A percentile compares a stretch with the other conserved stretches of the same genome.
phyloP scores from a whole-genome alignment of 2,113 vertebrate genomes.

The Orientallactaga bullata region DNA sequence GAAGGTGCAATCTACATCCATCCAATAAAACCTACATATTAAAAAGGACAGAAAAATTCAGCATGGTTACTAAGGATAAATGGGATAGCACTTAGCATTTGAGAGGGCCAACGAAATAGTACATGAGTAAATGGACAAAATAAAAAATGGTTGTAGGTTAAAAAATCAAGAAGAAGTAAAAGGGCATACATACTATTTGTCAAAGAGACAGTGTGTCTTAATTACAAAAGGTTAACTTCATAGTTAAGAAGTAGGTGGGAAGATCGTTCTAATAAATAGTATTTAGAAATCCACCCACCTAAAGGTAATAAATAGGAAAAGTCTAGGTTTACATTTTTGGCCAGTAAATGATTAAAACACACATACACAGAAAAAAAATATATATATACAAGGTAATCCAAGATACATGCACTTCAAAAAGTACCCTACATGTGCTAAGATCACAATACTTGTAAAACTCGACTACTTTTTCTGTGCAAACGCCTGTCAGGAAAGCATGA shows the following conservation, averaged over 20 bases:
- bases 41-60: conserved; percentile 88
- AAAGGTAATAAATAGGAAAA: background rate
- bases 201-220: conserved; percentile 79
- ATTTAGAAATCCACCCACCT: conserved; percentile 12
- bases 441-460: too few species aligned
- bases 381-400: background rate
- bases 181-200: conserved; percentile 77
- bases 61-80: conserved; percentile 87
- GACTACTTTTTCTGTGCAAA: background rate
- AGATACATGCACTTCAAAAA: background rate
- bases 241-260: conserved; percentile 76
- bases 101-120: conserved; percentile 82
- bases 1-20: conserved; percentile 88
- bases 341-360: background rate
- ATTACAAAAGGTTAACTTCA: conserved; percentile 83
- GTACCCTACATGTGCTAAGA: background rate
- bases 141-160: conserved; percentile 75
- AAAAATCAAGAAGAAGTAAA: conserved; percentile 79
- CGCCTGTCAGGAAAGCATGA: background rate
- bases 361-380: background rate
- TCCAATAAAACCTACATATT: conserved; percentile 90
- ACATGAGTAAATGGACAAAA: conserved; percentile 80
- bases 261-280: conserved; percentile 59
- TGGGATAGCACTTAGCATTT: conserved; percentile 84
- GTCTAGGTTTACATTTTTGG: conserved; percentile 50